A percentile compares a stretch with the other conserved stretches of the same genome.
Conservation (phyloP, 2,113 vertebrate species). For the Neogale vison region DNA sequence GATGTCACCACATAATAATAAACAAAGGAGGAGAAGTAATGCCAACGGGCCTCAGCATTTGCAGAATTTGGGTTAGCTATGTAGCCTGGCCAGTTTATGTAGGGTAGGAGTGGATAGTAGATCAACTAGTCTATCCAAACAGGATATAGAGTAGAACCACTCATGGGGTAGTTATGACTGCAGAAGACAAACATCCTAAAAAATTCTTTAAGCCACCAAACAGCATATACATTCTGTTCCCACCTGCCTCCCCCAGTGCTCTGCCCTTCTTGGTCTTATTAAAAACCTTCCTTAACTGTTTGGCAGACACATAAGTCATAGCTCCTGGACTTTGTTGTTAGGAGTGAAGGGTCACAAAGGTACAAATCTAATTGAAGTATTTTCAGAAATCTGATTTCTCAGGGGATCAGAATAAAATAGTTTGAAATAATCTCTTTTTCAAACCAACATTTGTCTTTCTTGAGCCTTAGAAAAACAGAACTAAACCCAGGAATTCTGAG, state of each 20-base stretch:
- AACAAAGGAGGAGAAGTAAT: constrained; percentile 39
- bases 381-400: constrained; percentile 65
- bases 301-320: constrained; percentile 22
- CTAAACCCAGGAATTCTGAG: constrained; percentile 50
- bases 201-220: not conserved
- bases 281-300: constrained; percentile 32
- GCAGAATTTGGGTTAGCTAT: constrained; percentile 1
- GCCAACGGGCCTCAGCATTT: not conserved
- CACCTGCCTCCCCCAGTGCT: not conserved
- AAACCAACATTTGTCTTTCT: constrained; percentile 36
- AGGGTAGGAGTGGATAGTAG: not conserved
- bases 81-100: not conserved
- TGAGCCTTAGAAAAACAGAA: constrained; percentile 59
- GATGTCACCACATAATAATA: constrained; percentile 72
- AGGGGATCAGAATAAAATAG: constrained; percentile 54
- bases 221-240: not conserved
- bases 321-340: constrained; percentile 2
- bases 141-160: not conserved
- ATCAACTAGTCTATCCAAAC: not conserved
- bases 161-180: not conserved
- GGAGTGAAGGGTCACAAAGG: not conserved
- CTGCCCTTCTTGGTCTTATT: not conserved
- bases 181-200: not conserved
- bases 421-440: constrained; percentile 48
- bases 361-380: constrained; percentile 56